A percentile compares a stretch with the other conserved stretches of the same genome.
Evolutionary conservation across 2,113 vertebrate genomes (phyloP).

Genomic region (Nansenia antarctica): DNA sequence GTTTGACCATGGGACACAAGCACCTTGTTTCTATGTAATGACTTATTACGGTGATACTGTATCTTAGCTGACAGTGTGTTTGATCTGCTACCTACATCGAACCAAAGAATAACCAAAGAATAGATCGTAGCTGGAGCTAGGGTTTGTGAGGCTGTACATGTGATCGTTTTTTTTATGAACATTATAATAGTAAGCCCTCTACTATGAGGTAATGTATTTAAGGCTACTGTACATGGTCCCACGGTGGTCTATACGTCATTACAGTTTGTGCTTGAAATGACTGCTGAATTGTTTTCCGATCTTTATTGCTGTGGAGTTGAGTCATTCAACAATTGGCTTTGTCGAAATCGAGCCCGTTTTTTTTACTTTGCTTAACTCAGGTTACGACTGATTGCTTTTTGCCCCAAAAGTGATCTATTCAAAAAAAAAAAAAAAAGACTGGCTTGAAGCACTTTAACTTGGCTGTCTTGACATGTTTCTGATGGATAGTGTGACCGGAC

Average conservation of each 20-base stretch:
- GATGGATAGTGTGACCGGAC: conserved; percentile 15
- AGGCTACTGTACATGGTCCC: background rate
- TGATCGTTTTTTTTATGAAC: background rate
- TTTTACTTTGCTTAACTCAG: conserved; percentile 36
- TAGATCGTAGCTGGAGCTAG: background rate
- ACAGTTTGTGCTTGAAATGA: background rate
- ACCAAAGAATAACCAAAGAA: conserved; percentile 47
- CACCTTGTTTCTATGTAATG: conserved; percentile 53
- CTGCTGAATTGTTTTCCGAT: conserved; percentile 38
- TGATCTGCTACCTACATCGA: background rate
- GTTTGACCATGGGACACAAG: conserved; percentile 37
- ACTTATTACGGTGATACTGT: conserved; percentile 30
- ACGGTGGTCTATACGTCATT: conserved; percentile 2
- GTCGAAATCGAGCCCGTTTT: conserved; percentile 24
- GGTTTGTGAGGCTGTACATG: background rate
- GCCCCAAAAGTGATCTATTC: background rate
- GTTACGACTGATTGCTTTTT: conserved; percentile 39
- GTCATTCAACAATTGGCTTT: conserved; percentile 25
- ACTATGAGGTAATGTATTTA: background rate
- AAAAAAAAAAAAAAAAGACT: conserved; percentile 18
- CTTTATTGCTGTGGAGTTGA: conserved; percentile 41
- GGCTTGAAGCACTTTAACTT: conserved; percentile 76
- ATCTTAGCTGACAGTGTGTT: conserved; percentile 13
- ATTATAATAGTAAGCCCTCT: background rate
- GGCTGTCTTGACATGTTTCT: conserved; percentile 26